Base-by-base conservation (phyloP, 1,140 invertebrate genomes). In the Pachypeltis micranthus region DNA sequence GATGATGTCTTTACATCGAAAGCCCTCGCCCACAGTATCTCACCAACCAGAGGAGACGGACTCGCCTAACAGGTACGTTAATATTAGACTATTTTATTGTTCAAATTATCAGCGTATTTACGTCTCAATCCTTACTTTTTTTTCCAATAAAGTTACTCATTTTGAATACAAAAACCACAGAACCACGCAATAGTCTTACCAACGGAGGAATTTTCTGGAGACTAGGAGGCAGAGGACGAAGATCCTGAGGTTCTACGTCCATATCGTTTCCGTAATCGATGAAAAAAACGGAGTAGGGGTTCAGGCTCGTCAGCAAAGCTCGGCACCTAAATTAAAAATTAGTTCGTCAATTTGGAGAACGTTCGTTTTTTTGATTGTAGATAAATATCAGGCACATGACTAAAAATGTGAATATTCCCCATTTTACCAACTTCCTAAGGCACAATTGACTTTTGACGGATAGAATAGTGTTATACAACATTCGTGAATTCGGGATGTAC, bases 191-290 rank as follows among this genome's bases (percentile, higher is more conserved):
- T 21, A n/a, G 2, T 4, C 19, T 26, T 44, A 61, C 59, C 59
- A 61, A 25, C 19, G 59, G 59, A 27, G 31, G 39, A 39, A 61
- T 2, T 24, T 19, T 16, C 31, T 44, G 23, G n/a, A 19, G 44
- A 24, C 25, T 51, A n/a, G 19, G 4, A 14, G 59, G 59, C 16
- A 61, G 34, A 44, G 59, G 59, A 51, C n/a, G 59, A 39, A 61
- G 29, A 12, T 44, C 59, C 1, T 26, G 14, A 19, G 24, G 24
- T 19, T 39, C 24, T 21, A 61, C 34, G 10, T 23, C 31, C 2
- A 19, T 51, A 24, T 21, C 16, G 25, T 44, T 61, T 39, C 59
- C 59, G 26, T 44, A 61, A 28, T 61, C 59, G 1, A 61, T 61
- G 29, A 39, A 61, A 23, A 1, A 21, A 44, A 44, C 34, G 25